A percentile compares a stretch with the other conserved stretches of the same genome.
Evolutionary conservation across 2,888 invertebrate genomes (phyloP).

Genomic region (Acronicta leporina): DNA sequence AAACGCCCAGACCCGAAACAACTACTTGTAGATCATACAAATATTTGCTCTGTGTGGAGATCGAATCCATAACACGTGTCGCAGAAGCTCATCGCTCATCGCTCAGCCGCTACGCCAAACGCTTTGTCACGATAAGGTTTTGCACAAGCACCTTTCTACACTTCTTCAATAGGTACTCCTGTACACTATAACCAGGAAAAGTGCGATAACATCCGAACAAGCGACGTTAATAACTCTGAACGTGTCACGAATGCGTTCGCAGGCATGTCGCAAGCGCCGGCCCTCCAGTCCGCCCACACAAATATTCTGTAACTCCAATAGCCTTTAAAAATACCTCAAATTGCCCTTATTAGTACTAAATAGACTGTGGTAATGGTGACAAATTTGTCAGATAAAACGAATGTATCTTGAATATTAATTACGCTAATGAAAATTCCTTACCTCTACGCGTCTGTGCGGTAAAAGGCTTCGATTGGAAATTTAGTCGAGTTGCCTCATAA

Average conservation of each 20-base stretch:
- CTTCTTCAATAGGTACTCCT: conserved; percentile 16
- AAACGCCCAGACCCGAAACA: too few species aligned
- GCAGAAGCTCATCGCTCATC: too few species aligned
- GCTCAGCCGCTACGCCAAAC: too few species aligned
- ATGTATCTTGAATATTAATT: conserved; percentile 59
- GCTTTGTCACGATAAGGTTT: neutral
- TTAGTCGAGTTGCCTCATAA: conserved; percentile 33
- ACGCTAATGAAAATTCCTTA: conserved; percentile 50
- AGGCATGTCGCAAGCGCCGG: conserved; percentile 27
- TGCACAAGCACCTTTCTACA: neutral
- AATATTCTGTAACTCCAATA: conserved; percentile 28
- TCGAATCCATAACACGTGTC: too few species aligned
- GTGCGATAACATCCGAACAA: conserved; percentile 50
- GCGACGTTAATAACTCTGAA: conserved; percentile 47
- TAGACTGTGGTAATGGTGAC: conserved; percentile 54
- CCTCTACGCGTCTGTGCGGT: conserved; percentile 11
- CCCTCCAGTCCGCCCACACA: conserved; percentile 53
- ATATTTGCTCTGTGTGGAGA: too few species aligned
- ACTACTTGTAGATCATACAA: too few species aligned
- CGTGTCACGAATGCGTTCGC: conserved; percentile 43
- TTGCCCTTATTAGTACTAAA: conserved; percentile 58
- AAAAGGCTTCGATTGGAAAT: conserved; percentile 30
- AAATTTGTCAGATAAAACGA: conserved; percentile 56
- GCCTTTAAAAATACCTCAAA: conserved; percentile 49
- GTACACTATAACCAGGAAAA: conserved; percentile 37